Evolutionary conservation across 2,888 invertebrate genomes (phyloP).

Genomic region (Chelonus formosanus): DNA sequence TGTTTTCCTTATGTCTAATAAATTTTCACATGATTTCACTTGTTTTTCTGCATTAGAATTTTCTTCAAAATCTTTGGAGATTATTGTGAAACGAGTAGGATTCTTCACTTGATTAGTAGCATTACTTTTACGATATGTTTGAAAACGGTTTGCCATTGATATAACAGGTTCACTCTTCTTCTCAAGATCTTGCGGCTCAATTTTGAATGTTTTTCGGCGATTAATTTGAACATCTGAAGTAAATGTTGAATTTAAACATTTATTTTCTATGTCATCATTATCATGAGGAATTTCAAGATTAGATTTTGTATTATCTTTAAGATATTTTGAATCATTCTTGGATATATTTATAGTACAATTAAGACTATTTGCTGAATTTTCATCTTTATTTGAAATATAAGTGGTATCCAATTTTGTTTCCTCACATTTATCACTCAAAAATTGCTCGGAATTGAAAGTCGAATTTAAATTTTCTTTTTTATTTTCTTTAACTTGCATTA

Average conservation of each 20-base stretch:
- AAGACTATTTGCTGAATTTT: neutral
- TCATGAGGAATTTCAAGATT: too few species aligned
- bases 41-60: slow-evolving; percentile 20
- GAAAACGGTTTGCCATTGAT: slow-evolving; percentile 45
- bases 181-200: slow-evolving; percentile 22
- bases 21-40: slow-evolving; percentile 27
- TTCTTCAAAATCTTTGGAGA: neutral
- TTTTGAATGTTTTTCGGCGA: neutral
- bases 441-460: slow-evolving; percentile 5
- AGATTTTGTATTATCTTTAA: too few species aligned
- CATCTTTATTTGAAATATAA: neutral
- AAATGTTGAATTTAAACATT: slow-evolving; percentile 8
- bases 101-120: slow-evolving; percentile 29
- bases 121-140: slow-evolving; percentile 51
- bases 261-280: slow-evolving; percentile 19
- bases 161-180: slow-evolving; percentile 19
- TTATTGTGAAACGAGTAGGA: neutral
- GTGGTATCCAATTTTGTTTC: neutral
- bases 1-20: slow-evolving; percentile 2
- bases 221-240: slow-evolving; percentile 7
- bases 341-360: too few species aligned
- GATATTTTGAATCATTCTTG: too few species aligned
- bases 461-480: slow-evolving; percentile 8
- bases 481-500: neutral
- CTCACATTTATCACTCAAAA: neutral